Evolutionary conservation across 1,140 invertebrate genomes (phyloP), one percentile per base, ranked within the genome.

Genomic region (Bombyx mandarina): DNA sequence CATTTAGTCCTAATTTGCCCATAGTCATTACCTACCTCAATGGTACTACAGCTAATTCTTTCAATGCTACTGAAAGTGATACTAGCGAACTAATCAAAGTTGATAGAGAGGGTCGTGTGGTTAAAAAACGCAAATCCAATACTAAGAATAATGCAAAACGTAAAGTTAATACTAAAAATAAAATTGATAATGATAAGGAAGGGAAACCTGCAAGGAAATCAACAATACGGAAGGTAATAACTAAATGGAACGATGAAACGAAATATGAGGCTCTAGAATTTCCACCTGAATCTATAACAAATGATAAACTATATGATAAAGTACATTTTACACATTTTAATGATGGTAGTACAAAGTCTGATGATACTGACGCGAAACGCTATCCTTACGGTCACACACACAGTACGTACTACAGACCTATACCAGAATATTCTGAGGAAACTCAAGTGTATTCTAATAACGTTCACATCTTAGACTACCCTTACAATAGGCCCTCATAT

Each of bases 211-310:
- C 60, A 45, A 73, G 65, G 53, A 86, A 81, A 59, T 71, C 79
- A 7, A 47, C 70, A 7, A 86, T 86, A 12, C 77, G 73, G 64
- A 86, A 80, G 69, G 68, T 86, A n/a, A 54, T 82, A 7, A 86
- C 84, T 22, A 83, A 81, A 71, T 87, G 82, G 84, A 78, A 61
- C 1, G 82, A 87, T 60, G 76, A 75, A 51, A 72, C 72, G 18
- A 84, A 87, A 64, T 71, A 75, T 58, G 78, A 80, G 47, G 75
- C 77, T 58, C 69, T 77, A 61, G 52, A 76, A 49, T 77, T 81
- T 58, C 63, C 65, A 42, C 62, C 63, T 10, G 75, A 78, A 58
- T 61, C 62, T 12, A 67, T 47, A 56, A 61, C 61, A 22, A 72
- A 67, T 8, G 63, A 69, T 43, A 63, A 73, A 62, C 60, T 48